phyloP scores from a whole-genome alignment of 2,797 vertebrate species.

The Taeniopygia guttata region DNA sequence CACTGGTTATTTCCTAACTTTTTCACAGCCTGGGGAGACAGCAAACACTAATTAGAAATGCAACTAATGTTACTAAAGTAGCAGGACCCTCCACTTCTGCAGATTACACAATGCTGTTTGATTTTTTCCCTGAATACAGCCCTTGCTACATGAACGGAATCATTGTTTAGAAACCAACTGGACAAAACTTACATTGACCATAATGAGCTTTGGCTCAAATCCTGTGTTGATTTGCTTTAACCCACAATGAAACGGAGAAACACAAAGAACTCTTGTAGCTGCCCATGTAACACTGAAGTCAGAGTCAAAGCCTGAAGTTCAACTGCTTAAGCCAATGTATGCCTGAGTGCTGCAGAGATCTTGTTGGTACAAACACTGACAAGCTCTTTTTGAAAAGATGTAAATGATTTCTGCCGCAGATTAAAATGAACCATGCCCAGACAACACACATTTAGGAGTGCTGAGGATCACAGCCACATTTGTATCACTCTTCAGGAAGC shows the following conservation, averaged over 20 bases:
- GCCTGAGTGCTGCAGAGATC: background rate
- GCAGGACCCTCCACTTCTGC: background rate
- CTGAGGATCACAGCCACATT: background rate
- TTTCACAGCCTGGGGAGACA: background rate
- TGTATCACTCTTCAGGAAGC: background rate
- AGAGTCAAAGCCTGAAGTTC: background rate
- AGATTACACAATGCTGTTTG: background rate
- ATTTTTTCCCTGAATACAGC: background rate
- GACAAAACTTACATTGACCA: slow-evolving; percentile 18
- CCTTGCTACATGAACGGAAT: background rate
- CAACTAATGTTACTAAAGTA: background rate
- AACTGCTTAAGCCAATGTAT: background rate
- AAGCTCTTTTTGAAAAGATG: background rate
- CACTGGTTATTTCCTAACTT: background rate
- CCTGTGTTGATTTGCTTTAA: slow-evolving; percentile 36
- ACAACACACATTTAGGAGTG: background rate
- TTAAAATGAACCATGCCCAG: background rate
- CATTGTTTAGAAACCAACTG: background rate
- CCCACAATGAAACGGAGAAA: background rate
- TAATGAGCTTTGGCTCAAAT: slow-evolving; percentile 52
- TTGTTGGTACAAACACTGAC: background rate
- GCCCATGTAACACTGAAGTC: background rate
- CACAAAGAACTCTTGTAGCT: slow-evolving; percentile 12
- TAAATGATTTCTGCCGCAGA: background rate
- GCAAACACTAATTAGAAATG: background rate